Conservation (phyloP, 2,888 invertebrate species). For the Notocelia uddmanniana region DNA sequence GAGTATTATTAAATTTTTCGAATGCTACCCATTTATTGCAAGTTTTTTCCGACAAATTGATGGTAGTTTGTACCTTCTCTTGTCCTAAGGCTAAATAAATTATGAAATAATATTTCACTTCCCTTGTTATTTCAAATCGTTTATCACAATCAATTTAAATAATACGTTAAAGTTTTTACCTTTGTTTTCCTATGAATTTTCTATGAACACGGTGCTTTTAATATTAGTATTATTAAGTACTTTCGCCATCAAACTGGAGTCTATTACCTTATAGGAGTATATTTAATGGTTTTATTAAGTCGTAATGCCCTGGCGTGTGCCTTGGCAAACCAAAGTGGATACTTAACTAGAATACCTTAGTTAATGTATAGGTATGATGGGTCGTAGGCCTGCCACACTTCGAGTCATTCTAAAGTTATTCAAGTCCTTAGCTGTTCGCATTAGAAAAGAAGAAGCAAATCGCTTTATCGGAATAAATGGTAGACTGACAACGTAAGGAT, state of each 20-base stretch:
- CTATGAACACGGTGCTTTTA: background rate
- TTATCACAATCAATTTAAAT: background rate
- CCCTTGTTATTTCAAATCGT: background rate
- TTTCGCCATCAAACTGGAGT: background rate
- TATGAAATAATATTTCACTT: background rate
- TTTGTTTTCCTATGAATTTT: background rate
- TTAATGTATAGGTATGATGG: no score
- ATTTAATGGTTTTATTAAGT: background rate
- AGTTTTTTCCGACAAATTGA: background rate
- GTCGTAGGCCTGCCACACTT: no score
- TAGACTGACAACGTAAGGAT: no score
- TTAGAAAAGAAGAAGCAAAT: no score
- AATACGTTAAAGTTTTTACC: background rate
- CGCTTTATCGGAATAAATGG: no score
- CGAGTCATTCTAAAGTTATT: no score
- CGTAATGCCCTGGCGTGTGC: no score
- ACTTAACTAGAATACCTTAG: no score
- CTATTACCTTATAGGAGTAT: background rate
- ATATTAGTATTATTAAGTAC: background rate
- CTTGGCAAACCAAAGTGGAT: constrained; percentile 14
- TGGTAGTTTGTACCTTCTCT: background rate
- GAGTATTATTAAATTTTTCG: constrained; percentile 7
- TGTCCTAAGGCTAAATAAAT: background rate
- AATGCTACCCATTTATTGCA: background rate
- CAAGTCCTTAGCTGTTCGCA: no score